Percentiles rank a stretch among this genome's conserved stretches.
Conservation (phyloP, 2,888 invertebrate species). For the Ecliptopera silaceata region DNA sequence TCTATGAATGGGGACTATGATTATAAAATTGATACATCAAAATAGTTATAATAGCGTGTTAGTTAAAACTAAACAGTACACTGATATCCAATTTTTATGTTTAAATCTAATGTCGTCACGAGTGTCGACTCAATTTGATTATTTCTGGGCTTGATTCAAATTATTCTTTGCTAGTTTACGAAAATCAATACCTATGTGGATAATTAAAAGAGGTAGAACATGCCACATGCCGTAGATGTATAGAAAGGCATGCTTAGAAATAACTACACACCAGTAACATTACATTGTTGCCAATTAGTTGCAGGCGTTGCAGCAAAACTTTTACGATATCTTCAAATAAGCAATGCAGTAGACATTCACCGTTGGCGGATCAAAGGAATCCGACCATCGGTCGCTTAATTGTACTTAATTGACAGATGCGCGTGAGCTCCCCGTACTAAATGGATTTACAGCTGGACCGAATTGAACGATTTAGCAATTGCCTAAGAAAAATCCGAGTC, state of each 20-base stretch:
- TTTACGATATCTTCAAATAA: slow-evolving; percentile 20
- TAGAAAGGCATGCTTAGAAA: neutral
- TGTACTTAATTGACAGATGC: slow-evolving; percentile 68
- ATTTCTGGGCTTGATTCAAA: too few species aligned
- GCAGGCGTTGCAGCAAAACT: slow-evolving; percentile 1
- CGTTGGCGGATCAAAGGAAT: slow-evolving; percentile 63
- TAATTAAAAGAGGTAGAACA: neutral
- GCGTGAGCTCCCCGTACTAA: slow-evolving; percentile 58
- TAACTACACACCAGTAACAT: neutral
- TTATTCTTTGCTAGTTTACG: too few species aligned
- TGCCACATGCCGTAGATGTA: neutral
- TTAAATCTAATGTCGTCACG: too few species aligned
- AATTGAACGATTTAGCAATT: slow-evolving; percentile 61
- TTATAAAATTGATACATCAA: neutral
- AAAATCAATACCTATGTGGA: too few species aligned
- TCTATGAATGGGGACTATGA: neutral
- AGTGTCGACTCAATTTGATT: too few species aligned
- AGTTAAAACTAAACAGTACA: too few species aligned
- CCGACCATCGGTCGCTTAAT: slow-evolving; percentile 57
- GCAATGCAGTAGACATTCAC: slow-evolving; percentile 38
- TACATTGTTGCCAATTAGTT: neutral
- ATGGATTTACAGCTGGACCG: slow-evolving; percentile 67
- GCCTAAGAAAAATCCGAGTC: slow-evolving; percentile 47
- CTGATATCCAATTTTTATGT: too few species aligned
- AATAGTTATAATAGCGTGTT: neutral